Conservation (phyloP, 2,113 vertebrate genomes). For the Mastomys coucha region DNA sequence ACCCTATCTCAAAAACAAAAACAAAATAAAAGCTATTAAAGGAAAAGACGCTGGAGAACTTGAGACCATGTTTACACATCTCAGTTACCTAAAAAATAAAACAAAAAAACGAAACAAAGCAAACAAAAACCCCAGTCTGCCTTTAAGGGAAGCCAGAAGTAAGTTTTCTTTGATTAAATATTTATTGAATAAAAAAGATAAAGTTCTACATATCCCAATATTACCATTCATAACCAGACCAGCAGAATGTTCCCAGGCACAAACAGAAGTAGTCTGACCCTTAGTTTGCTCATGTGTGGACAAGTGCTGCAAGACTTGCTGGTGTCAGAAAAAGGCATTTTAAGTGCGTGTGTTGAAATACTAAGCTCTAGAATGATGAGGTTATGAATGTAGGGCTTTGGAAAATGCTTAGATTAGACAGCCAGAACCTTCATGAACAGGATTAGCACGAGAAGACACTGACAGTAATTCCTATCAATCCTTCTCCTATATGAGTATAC, state of each 20-base stretch:
- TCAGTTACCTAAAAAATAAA: neutral
- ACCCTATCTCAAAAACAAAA: neutral
- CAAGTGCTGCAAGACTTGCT: neutral
- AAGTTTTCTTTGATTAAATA: neutral
- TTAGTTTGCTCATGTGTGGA: neutral
- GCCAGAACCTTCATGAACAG: neutral
- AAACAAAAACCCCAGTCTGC: neutral
- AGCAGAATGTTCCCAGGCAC: slow-evolving; percentile 9
- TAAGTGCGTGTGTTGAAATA: neutral
- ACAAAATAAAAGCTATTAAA: neutral
- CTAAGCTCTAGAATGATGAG: neutral
- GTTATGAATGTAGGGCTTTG: neutral
- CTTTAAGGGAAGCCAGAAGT: slow-evolving; percentile 47
- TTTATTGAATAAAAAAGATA: neutral
- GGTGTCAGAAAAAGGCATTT: neutral
- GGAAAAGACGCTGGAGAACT: neutral
- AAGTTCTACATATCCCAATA: neutral
- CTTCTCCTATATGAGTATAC: neutral
- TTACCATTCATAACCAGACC: neutral
- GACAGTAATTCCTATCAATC: neutral
- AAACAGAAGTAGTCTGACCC: neutral
- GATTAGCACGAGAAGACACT: neutral
- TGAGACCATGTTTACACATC: slow-evolving; percentile 13
- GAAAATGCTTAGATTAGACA: neutral
- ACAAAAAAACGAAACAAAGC: neutral